Percentiles rank a stretch among this genome's conserved stretches.
These are phyloP conservation scores for Drosophila kanekoi DNA, from an alignment of 2,888 invertebrate species.

Conservation along the genomic window DNA sequence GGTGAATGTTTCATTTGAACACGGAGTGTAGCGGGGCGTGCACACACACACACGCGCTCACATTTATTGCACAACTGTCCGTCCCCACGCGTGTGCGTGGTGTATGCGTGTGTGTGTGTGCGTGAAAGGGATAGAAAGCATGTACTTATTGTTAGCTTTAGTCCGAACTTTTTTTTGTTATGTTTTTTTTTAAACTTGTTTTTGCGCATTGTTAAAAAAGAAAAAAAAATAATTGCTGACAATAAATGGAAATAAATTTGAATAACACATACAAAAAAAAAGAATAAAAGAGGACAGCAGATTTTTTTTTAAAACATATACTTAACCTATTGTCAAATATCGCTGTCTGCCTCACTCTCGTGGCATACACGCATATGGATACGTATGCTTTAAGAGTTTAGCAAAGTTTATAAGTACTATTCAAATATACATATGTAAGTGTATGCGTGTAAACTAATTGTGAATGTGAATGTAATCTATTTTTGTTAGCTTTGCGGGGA, in stretches of 20 bases:
- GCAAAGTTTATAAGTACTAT: slow-evolving; percentile 13
- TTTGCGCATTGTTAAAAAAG: slow-evolving; percentile 26
- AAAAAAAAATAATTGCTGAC: slow-evolving; percentile 65
- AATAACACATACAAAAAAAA: slow-evolving; percentile 38
- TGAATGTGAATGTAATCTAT: slow-evolving; percentile 27
- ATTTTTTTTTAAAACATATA: background rate
- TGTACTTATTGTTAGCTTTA: slow-evolving; percentile 45
- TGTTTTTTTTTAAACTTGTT: background rate
- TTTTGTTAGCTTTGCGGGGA: slow-evolving; percentile 45
- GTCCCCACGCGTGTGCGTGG: slow-evolving; percentile 53
- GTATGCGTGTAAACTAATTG: slow-evolving; percentile 20
- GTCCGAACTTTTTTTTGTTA: background rate
- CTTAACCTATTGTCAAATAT: slow-evolving; percentile 13
- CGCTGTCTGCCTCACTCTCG: slow-evolving; percentile 28
- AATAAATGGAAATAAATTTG: slow-evolving; percentile 59
- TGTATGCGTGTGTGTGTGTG: slow-evolving; percentile 25
- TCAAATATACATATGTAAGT: background rate
- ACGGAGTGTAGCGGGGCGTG: slow-evolving; percentile 14
- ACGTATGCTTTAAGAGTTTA: slow-evolving; percentile 5
- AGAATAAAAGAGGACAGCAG: slow-evolving; percentile 17
- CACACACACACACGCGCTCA: slow-evolving; percentile 18
- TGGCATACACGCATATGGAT: slow-evolving; percentile 12
- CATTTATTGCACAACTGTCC: slow-evolving; percentile 53
- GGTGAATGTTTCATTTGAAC: slow-evolving; percentile 26
- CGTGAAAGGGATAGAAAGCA: slow-evolving; percentile 19